Conservation (phyloP, 1,140 invertebrate genomes). For the Ips typographus region DNA sequence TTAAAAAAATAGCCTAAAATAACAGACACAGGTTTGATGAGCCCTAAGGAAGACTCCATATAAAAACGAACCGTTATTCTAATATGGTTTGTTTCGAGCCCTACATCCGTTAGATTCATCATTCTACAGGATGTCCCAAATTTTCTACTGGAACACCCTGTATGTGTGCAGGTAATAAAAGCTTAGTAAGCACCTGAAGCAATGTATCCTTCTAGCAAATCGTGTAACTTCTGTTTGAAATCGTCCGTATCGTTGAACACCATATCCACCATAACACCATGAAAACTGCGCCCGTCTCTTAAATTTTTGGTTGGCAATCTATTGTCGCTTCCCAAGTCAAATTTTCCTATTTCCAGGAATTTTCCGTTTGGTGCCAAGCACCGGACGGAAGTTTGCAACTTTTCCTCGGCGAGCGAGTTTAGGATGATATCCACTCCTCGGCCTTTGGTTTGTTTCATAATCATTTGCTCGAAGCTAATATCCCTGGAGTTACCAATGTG, state of each 20-base stretch:
- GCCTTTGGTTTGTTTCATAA: conserved; percentile 59
- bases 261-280: conserved; percentile 82
- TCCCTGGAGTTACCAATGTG: conserved; percentile 66
- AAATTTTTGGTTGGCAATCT: conserved; percentile 73
- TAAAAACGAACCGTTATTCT: too few relatives aligned
- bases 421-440: conserved; percentile 69
- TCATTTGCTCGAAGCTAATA: conserved; percentile 61
- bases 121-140: too few relatives aligned
- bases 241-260: conserved; percentile 59
- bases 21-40: too few relatives aligned
- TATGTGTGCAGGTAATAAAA: neutral
- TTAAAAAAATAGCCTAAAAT: too few relatives aligned
- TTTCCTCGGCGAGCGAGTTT: conserved; percentile 70
- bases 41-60: too few relatives aligned
- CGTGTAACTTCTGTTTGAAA: conserved; percentile 45
- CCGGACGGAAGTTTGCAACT: conserved; percentile 72
- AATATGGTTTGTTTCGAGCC: neutral
- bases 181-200: conserved; percentile 46
- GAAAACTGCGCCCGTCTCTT: conserved; percentile 80
- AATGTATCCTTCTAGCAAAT: conserved; percentile 54
- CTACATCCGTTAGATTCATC: too few relatives aligned
- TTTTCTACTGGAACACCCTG: too few relatives aligned
- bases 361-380: conserved; percentile 68
- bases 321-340: conserved; percentile 67
- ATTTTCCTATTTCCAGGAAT: conserved; percentile 79